phyloP scores from a whole-genome alignment of 2,888 invertebrate species.

The Dasysyrphus tricinctus region DNA sequence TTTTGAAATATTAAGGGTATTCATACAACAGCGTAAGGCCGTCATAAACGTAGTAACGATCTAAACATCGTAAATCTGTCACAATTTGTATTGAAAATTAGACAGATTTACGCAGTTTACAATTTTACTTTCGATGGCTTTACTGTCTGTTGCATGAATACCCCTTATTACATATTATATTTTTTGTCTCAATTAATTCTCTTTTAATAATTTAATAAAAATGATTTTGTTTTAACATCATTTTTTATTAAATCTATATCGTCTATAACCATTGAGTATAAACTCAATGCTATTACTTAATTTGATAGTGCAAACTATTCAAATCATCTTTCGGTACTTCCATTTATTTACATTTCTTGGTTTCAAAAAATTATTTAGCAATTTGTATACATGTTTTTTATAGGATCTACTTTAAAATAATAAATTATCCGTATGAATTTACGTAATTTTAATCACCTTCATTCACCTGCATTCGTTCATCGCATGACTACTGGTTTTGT shows the following conservation, averaged over 20 bases:
- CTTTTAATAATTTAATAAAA: slow-evolving; percentile 73
- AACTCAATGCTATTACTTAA: slow-evolving; percentile 36
- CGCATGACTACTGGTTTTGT: slow-evolving; percentile 55
- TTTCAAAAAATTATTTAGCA: slow-evolving; percentile 16
- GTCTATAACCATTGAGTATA: too few species aligned
- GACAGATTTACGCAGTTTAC: too few species aligned
- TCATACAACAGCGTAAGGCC: too few species aligned
- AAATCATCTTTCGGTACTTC: slow-evolving; percentile 73
- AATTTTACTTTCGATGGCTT: too few species aligned
- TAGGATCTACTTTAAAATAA: slow-evolving; percentile 25
- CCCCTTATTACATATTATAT: too few species aligned
- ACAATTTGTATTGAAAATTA: too few species aligned
- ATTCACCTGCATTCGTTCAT: slow-evolving; percentile 60
- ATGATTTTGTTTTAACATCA: slow-evolving; percentile 23
- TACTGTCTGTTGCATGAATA: too few species aligned
- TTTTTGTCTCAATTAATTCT: slow-evolving; percentile 74
- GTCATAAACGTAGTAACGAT: too few species aligned
- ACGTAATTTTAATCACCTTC: slow-evolving; percentile 19
- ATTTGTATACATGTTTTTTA: slow-evolving; percentile 36
- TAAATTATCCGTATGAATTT: slow-evolving; percentile 33
- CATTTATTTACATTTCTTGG: slow-evolving; percentile 63
- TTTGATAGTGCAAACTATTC: slow-evolving; percentile 65
- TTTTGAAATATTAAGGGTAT: too few species aligned
- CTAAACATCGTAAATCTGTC: too few species aligned
- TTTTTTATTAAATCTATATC: slow-evolving; percentile 38